phyloP scores from a whole-genome alignment of 2,888 invertebrate genomes.

The Helleia helle region DNA sequence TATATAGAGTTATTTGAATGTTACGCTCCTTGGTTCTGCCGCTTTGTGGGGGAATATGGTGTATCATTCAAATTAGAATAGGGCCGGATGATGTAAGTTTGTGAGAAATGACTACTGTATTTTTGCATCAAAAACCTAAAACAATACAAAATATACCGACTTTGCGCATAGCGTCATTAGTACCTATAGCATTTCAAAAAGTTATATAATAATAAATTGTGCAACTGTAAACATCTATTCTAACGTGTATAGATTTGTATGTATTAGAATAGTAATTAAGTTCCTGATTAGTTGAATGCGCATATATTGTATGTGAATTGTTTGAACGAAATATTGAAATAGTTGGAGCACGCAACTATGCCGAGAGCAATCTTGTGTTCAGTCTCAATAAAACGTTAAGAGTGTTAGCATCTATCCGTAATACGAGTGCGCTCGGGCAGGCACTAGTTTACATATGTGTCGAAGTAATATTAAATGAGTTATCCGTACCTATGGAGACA shows the following conservation, averaged over 20 bases:
- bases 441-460: conserved; percentile 33
- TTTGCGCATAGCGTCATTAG: no score
- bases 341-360: conserved; percentile 22
- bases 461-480: conserved; percentile 33
- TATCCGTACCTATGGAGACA: conserved; percentile 67
- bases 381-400: conserved; percentile 34
- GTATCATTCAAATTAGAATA: conserved; percentile 25
- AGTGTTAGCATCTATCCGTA: conserved; percentile 38
- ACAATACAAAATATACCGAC: no score
- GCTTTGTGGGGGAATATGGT: conserved; percentile 32
- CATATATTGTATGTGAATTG: conserved; percentile 9
- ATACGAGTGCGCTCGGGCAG: conserved; percentile 45
- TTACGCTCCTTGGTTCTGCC: conserved; percentile 40
- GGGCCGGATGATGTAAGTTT: conserved; percentile 23
- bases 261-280: no score
- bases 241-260: no score
- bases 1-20: conserved; percentile 27
- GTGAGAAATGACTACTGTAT: conserved; percentile 14
- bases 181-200: no score
- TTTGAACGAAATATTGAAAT: conserved; percentile 19
- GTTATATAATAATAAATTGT: no score
- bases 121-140: conserved; percentile 1
- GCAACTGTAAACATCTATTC: no score
- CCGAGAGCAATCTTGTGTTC: conserved; percentile 35
- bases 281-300: conserved; percentile 4